phyloP scores from a whole-genome alignment of 2,888 invertebrate genomes.

The Cloeon dipterum region DNA sequence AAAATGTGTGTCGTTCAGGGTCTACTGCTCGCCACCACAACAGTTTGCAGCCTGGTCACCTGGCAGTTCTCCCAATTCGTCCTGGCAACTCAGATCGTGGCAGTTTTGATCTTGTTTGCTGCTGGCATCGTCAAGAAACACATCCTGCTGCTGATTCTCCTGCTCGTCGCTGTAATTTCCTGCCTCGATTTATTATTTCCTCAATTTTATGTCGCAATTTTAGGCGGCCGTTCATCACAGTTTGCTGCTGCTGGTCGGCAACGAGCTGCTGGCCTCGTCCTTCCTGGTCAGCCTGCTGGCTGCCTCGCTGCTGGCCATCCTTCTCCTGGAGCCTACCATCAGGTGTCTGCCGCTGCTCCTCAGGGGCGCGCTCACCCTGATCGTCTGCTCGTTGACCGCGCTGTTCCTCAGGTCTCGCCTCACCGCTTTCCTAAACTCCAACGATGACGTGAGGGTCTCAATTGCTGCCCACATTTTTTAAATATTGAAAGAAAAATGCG shows the following conservation, averaged over 20 bases:
- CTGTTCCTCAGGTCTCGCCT: slow-evolving; percentile 21
- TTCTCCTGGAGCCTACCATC: slow-evolving; percentile 6
- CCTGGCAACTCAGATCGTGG: slow-evolving; percentile 48
- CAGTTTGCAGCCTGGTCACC: slow-evolving; percentile 26
- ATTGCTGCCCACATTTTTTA: slow-evolving; percentile 1
- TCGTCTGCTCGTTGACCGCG: slow-evolving; percentile 9
- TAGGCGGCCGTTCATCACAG: slow-evolving; percentile 19
- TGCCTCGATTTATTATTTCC: too few species aligned
- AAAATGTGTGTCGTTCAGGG: slow-evolving; percentile 12
- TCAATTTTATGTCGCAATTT: too few species aligned
- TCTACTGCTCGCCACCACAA: slow-evolving; percentile 11
- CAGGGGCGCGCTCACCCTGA: slow-evolving; percentile 7
- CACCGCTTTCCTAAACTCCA: slow-evolving; percentile 14
- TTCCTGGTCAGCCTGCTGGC: slow-evolving; percentile 15
- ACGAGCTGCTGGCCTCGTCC: slow-evolving; percentile 29
- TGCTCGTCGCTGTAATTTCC: slow-evolving; percentile 20
- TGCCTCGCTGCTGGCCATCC: slow-evolving; percentile 10
- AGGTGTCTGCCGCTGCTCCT: neutral
- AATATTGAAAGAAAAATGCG: slow-evolving; percentile 8
- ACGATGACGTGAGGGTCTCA: slow-evolving; percentile 15
- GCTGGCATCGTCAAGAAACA: slow-evolving; percentile 17
- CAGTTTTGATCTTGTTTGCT: slow-evolving; percentile 43
- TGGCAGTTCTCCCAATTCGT: slow-evolving; percentile 75
- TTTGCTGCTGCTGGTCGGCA: slow-evolving; percentile 27
- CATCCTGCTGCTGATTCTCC: slow-evolving; percentile 17